phyloP scores from a whole-genome alignment of 2,888 invertebrate species.

The Criorhina ranunculi region DNA sequence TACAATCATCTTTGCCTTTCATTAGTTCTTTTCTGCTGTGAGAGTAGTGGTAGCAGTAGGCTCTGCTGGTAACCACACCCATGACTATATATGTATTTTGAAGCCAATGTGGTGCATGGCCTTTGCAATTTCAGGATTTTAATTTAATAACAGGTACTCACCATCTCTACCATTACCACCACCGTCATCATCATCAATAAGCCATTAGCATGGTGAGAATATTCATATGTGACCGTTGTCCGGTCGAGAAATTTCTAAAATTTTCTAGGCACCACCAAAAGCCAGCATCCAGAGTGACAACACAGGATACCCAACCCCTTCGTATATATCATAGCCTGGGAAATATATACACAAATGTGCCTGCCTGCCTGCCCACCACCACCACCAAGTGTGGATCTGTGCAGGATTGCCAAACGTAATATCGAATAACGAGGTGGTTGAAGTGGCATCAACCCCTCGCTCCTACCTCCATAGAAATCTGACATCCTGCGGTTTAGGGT shows the following conservation, averaged over 20 bases:
- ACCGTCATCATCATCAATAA: constrained; percentile 33
- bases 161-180: not conserved
- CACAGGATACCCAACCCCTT: not conserved
- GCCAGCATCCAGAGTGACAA: constrained; percentile 12
- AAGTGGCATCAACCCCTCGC: constrained; percentile 40
- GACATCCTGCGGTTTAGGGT: constrained; percentile 64
- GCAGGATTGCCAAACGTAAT: constrained; percentile 55
- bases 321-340: constrained; percentile 41
- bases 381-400: not conserved
- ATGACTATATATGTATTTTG: constrained; percentile 41
- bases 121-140: constrained; percentile 47
- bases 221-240: constrained; percentile 15
- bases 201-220: constrained; percentile 23
- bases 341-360: constrained; percentile 28
- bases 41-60: constrained; percentile 11
- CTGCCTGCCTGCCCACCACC: not conserved
- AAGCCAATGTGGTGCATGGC: constrained; percentile 32
- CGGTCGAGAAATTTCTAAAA: constrained; percentile 34
- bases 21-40: not conserved
- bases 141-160: constrained; percentile 51
- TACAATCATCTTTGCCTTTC: not conserved
- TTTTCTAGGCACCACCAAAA: constrained; percentile 36
- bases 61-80: constrained; percentile 49
- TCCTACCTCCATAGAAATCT: constrained; percentile 48
- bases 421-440: constrained; percentile 61